A percentile compares a stretch with the other conserved stretches of the same genome.
These are phyloP conservation scores for Rotaria socialis DNA, from an alignment of 2,888 invertebrate genomes.

Conservation along the genomic window DNA sequence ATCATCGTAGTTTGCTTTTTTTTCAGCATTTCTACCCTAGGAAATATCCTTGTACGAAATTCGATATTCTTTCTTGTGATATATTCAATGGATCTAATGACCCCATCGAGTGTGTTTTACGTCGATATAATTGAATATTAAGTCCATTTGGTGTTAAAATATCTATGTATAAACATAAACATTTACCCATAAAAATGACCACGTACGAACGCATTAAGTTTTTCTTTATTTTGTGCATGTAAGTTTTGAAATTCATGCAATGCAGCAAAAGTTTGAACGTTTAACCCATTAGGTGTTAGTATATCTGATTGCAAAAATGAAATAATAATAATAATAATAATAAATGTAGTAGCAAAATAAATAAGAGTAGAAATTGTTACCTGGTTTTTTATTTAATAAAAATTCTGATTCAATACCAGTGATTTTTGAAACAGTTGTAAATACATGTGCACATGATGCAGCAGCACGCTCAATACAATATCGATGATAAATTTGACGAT, in stretches of 20 bases:
- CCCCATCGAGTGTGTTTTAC: neutral
- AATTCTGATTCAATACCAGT: conserved; percentile 90
- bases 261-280: conserved; percentile 96
- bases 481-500: conserved; percentile 92
- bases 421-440: conserved; percentile 96
- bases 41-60: conserved; percentile 24
- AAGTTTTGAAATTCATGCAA: conserved; percentile 97
- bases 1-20: neutral
- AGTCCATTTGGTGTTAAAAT: conserved; percentile 23
- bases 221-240: conserved; percentile 91
- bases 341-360: neutral
- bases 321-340: neutral
- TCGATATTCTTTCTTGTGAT: neutral
- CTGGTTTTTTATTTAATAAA: conserved; percentile 73
- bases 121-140: conserved; percentile 6
- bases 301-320: conserved; percentile 66
- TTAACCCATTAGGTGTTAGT: conserved; percentile 93
- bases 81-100: neutral
- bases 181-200: conserved; percentile 86
- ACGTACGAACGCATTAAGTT: conserved; percentile 91
- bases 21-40: neutral
- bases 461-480: conserved; percentile 97
- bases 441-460: conserved; percentile 81
- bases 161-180: neutral
- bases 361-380: neutral